Base-by-base conservation (phyloP, 2,888 invertebrate genomes). In the Myopa tessellatipennis region DNA sequence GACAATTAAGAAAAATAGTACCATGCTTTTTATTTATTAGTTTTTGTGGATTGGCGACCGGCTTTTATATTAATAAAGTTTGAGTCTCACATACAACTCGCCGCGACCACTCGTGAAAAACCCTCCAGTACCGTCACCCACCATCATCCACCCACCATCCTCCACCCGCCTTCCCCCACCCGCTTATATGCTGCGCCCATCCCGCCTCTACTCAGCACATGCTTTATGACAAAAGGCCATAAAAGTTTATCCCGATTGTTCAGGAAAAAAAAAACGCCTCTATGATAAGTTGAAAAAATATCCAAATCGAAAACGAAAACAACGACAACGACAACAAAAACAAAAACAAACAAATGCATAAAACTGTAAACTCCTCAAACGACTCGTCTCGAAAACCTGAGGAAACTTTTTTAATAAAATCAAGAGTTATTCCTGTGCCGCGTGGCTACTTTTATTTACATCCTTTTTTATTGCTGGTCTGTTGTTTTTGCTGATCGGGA, bases 331-430 rank as follows among this genome's bases (percentile, higher is more conserved):
- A 65, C 65, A 65, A 69, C 26, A 69, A 50, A n/a, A 40, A 40
- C 2, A 50, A 45, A 55, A 55, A 70, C 34, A 5, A 63, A 38
- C 36, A 6, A 55, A 55, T 34, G 5, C 6, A 70, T 12, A 55
- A 36, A 36, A 18, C n/a, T 55, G 52, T 52, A 7, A 52, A 52
- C 70, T 52, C 34, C 55, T 70, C 70, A 70, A 70, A 55, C 36
- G 6, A 55, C 38, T 38, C 40, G 16, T 16, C 70, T 69, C 26
- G 26, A 69, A 69, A 50, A 69, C 40, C 40, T 7, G 16, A 26
- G 26, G 52, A 55, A 55, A 70, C 55, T 70, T 70, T 70, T 70
- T 70, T 70, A 70, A 70, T 70, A 70, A 70, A 55, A 70, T 70
- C 70, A 55, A 55, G 55, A 70, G 55, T 70, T 55, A 55, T 70